Evolutionary conservation across 2,888 invertebrate genomes (phyloP).

Genomic region (Molanna angustata): DNA sequence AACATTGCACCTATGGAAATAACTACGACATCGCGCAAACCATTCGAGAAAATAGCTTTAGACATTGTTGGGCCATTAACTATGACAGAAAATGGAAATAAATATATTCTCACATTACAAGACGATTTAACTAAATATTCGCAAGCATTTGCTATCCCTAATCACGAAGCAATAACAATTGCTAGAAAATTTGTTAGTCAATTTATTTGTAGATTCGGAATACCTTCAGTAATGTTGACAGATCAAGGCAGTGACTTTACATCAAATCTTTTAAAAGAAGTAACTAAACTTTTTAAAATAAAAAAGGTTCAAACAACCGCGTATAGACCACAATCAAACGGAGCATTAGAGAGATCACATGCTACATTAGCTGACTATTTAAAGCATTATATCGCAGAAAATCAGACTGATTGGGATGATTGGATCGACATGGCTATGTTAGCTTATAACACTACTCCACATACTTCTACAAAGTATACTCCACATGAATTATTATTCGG

Average conservation of each 20-base stretch:
- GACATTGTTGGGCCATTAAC: slow-evolving; percentile 35
- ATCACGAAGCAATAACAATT: slow-evolving; percentile 37
- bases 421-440: slow-evolving; percentile 36
- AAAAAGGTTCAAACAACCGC: slow-evolving; percentile 36
- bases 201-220: slow-evolving; percentile 32
- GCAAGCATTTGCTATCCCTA: slow-evolving; percentile 36
- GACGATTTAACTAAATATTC: slow-evolving; percentile 39
- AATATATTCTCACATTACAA: slow-evolving; percentile 13
- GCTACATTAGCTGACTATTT: slow-evolving; percentile 36
- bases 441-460: slow-evolving; percentile 35
- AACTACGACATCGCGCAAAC: slow-evolving; percentile 26
- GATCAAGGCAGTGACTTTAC: slow-evolving; percentile 52
- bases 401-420: slow-evolving; percentile 37
- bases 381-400: slow-evolving; percentile 35
- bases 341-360: slow-evolving; percentile 38
- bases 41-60: slow-evolving; percentile 32
- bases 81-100: slow-evolving; percentile 15
- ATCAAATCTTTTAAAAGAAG: slow-evolving; percentile 35
- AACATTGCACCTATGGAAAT: slow-evolving; percentile 31
- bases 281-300: slow-evolving; percentile 36
- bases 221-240: slow-evolving; percentile 53
- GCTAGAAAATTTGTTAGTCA: slow-evolving; percentile 33
- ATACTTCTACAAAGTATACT: slow-evolving; percentile 35
- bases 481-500: slow-evolving; percentile 37
- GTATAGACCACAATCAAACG: slow-evolving; percentile 37